phyloP scores from a whole-genome alignment of 2,888 invertebrate genomes.

The Drosophila merina region DNA sequence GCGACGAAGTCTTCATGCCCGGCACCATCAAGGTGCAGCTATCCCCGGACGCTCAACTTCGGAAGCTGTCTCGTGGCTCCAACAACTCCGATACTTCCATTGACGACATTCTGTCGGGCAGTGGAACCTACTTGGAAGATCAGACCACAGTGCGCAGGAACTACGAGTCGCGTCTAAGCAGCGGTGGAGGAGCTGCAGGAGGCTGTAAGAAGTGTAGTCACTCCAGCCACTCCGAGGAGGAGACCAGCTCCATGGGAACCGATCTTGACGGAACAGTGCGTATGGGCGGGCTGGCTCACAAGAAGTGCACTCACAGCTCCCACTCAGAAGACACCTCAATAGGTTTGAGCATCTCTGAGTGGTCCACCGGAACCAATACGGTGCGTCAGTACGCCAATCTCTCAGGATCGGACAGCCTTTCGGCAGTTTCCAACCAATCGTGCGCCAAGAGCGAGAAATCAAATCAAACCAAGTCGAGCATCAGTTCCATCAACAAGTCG shows the following conservation, averaged over 20 bases:
- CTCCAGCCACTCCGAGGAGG: constrained; percentile 90
- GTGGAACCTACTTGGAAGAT: constrained; percentile 86
- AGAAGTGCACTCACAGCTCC: constrained; percentile 92
- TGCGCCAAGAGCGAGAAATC: constrained; percentile 87
- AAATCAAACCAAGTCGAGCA: constrained; percentile 85
- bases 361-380: constrained; percentile 94
- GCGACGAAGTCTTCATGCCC: constrained; percentile 87
- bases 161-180: constrained; percentile 84
- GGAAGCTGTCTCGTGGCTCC: constrained; percentile 84
- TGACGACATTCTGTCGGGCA: constrained; percentile 86
- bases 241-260: constrained; percentile 90
- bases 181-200: constrained; percentile 73
- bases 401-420: constrained; percentile 88
- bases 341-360: constrained; percentile 93
- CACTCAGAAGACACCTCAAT: constrained; percentile 95
- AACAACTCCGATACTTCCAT: constrained; percentile 88
- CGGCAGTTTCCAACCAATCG: constrained; percentile 86
- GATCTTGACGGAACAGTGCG: constrained; percentile 93
- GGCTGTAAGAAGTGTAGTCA: constrained; percentile 88
- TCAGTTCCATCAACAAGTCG: constrained; percentile 87
- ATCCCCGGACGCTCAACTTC: constrained; percentile 85
- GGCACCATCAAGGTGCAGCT: constrained; percentile 86
- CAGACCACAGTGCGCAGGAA: constrained; percentile 85
- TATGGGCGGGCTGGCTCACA: constrained; percentile 89
- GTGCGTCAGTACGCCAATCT: constrained; percentile 92